phyloP scores from a whole-genome alignment of 2,797 vertebrate genomes.

The Hoplostethus atlanticus region DNA sequence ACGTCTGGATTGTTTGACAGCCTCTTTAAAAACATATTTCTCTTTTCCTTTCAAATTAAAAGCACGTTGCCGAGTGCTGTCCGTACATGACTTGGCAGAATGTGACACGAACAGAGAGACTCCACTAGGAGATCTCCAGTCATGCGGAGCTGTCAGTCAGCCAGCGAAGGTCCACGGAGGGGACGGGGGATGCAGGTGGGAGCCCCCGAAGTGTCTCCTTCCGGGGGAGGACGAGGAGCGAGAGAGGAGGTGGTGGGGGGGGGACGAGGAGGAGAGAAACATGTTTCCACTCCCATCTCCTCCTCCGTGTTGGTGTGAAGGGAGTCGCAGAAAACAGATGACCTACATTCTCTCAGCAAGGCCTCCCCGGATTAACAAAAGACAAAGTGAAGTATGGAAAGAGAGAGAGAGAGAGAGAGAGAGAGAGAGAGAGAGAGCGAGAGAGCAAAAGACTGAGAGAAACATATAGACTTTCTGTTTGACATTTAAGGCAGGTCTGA shows the following conservation, averaged over 20 bases:
- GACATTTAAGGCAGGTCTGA: slow-evolving; percentile 51
- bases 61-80: not conserved
- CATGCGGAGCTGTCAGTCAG: slow-evolving; percentile 59
- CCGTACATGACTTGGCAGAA: slow-evolving; percentile 50
- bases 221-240: slow-evolving; percentile 30
- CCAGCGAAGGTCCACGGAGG: slow-evolving; percentile 25
- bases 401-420: slow-evolving; percentile 11
- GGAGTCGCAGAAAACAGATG: slow-evolving; percentile 77
- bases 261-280: slow-evolving; percentile 36
- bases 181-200: slow-evolving; percentile 52
- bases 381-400: slow-evolving; percentile 30
- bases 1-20: no score
- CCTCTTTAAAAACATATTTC: no score
- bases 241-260: not conserved
- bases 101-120: slow-evolving; percentile 23
- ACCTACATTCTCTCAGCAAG: slow-evolving; percentile 82
- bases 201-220: slow-evolving; percentile 68
- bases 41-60: no score
- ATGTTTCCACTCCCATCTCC: slow-evolving; percentile 70
- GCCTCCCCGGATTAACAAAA: slow-evolving; percentile 63
- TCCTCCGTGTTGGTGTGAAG: slow-evolving; percentile 68
- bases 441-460: slow-evolving; percentile 21
- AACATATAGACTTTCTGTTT: slow-evolving; percentile 57
- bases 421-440: slow-evolving; percentile 30
- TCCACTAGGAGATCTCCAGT: not conserved